These are phyloP conservation scores for Eupsittula cactorum DNA, from an alignment of 2,113 vertebrate genomes.

Conservation along the genomic window DNA sequence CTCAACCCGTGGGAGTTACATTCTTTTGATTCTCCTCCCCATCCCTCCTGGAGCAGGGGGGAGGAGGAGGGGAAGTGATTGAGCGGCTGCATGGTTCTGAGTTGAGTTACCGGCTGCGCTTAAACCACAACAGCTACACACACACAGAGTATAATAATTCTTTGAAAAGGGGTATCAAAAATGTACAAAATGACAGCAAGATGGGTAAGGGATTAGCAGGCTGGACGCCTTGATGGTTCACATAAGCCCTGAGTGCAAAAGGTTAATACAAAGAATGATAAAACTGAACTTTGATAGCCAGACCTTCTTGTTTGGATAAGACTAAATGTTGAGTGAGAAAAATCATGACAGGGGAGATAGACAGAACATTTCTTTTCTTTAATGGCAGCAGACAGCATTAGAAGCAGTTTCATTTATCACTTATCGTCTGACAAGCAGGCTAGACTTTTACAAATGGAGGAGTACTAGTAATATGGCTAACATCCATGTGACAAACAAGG, in stretches of 20 bases:
- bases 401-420: background rate
- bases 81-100: too few relatives aligned
- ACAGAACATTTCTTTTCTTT: background rate
- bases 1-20: too few relatives aligned
- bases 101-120: too few relatives aligned
- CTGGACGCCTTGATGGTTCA: background rate
- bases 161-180: background rate
- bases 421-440: background rate
- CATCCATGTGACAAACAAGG: background rate
- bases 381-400: background rate
- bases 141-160: background rate
- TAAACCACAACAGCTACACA: too few relatives aligned
- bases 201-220: background rate
- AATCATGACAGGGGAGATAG: background rate
- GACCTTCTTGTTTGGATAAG: background rate
- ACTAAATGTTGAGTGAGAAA: background rate
- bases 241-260: background rate
- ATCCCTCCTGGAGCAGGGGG: too few relatives aligned
- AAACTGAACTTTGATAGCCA: background rate
- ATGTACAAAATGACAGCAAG: background rate
- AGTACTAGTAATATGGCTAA: background rate
- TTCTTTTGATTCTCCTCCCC: too few relatives aligned
- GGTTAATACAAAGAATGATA: background rate
- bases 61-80: too few relatives aligned
- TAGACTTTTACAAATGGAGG: background rate